Evolutionary conservation across 1,140 invertebrate genomes (phyloP), one percentile per base, ranked within the genome.

Genomic region (Bactericera cockerelli): DNA sequence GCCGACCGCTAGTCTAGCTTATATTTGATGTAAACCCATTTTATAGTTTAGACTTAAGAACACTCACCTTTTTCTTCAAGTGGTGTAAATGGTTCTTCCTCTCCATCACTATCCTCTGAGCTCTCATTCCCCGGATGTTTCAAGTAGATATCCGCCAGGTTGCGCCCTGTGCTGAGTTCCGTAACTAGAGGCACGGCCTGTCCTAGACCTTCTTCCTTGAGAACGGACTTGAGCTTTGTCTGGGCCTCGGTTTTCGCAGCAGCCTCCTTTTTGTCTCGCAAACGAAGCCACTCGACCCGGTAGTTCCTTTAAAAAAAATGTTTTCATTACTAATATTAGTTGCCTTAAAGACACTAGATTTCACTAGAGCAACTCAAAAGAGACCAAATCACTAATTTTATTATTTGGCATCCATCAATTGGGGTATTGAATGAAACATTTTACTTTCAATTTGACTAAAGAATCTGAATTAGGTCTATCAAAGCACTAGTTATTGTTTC

Each of bases 61-160:
- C 28, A 4, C 31, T 59, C 3, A 39, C 55, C 55, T 10, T 28
- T 56, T 6, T n/a, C 21, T 62, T 62, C 1, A 62, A 54, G 28
- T 70, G 42, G 42, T 49, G 6, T 16, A 49, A 49, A 49, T n/a
- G 59, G 28, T 3, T 21, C 63, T 65, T 81, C 80, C 2, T 71
- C 75, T 0, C 81, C 83, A 65, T 86, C 83, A 19, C 84, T 83
- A 63, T 87, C 84, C 19, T 80, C 79, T 59, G 82, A 84, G 60
- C 81, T 84, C 63, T 85, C 83, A 67, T 83, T 79, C 1, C 70
- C 82, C 2, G 81, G 76, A 67, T 83, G 79, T 65, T 80, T 80
- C 31, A 86, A 66, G 67, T 82, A 84, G 61, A 87, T 73, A 63
- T 86, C 81, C 2, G 76, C 71, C 33, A 81, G 68, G 66, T 87